Evolutionary conservation across 2,113 vertebrate genomes (phyloP).

Genomic region (Amblyopsis rosae): DNA sequence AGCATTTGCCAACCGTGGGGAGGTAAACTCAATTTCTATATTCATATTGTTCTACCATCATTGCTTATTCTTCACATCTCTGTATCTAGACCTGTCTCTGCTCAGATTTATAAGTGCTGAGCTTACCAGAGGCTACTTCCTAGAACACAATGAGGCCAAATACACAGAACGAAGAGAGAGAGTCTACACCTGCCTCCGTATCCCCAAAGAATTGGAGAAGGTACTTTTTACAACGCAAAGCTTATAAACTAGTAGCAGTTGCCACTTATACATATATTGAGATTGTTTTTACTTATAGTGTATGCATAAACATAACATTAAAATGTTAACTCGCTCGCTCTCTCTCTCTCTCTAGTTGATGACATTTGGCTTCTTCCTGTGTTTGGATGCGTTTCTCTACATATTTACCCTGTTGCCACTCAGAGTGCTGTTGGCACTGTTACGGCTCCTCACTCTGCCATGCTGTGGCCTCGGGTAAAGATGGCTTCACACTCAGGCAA

Average conservation of each 20-base stretch:
- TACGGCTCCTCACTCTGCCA: constrained; percentile 88
- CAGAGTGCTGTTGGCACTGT: constrained; percentile 89
- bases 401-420: constrained; percentile 95
- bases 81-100: constrained; percentile 85
- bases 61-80: constrained; percentile 20
- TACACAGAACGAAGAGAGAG: constrained; percentile 94
- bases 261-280: no score
- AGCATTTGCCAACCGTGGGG: no score
- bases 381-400: constrained; percentile 97
- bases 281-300: no score
- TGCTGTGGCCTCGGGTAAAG: constrained; percentile 92
- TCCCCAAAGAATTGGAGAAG: constrained; percentile 97
- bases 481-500: neutral
- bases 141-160: constrained; percentile 98
- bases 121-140: constrained; percentile 95
- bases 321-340: neutral
- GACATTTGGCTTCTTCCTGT: constrained; percentile 96
- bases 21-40: neutral
- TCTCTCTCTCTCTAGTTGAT: constrained; percentile 83
- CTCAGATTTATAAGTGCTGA: constrained; percentile 93
- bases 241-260: constrained; percentile 1
- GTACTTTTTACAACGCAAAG: constrained; percentile 56
- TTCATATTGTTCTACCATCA: constrained; percentile 35
- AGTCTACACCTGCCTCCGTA: constrained; percentile 95
- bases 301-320: no score